Base-by-base conservation (phyloP, 2,888 invertebrate species). In the Ennomos fuscantarius region DNA sequence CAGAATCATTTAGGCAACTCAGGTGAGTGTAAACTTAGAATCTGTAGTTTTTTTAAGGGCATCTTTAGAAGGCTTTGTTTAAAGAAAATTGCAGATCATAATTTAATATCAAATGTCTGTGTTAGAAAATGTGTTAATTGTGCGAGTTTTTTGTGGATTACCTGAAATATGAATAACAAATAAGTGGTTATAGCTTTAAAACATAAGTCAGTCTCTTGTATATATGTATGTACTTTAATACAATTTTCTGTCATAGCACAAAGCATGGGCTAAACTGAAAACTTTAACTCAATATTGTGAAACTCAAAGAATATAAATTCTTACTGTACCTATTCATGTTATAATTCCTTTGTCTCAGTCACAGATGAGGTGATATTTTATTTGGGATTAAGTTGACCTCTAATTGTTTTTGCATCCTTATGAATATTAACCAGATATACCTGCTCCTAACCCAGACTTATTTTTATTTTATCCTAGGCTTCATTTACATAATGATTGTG, bases 1-100 rank as follows among this genome's bases (percentile, higher is more conserved):
- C 90, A 93, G 75, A 90, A 92, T 65, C 88, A 91, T 68, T 76
- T 79, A 69, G 80, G 81, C 66, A 87, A 83, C 63, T 85, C 85
- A 61, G 87, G 87, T 86, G 65, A 62, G 63, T 57, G 35, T 40
- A 9, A 24, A 39, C 1, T 24, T 24, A 6, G 32, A 13, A 31
- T 15, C 32, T 2, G 3, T 11, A n/a, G n/a, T n/a, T n/a, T n/a
- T n/a, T n/a, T n/a, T n/a, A n/a, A n/a, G n/a, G n/a, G n/a, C n/a
- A n/a, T n/a, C n/a, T n/a, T n/a, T n/a, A n/a, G n/a, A n/a, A n/a
- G n/a, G n/a, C n/a, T n/a, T n/a, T n/a, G n/a, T n/a, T n/a, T n/a
- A n/a, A n/a, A n/a, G n/a, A n/a, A n/a, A n/a, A n/a, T n/a, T n/a
- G n/a, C n/a, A n/a, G n/a, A n/a, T n/a, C n/a, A n/a, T n/a, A n/a